Percentiles rank a stretch among this genome's conserved stretches.
Conservation (phyloP, 2,797 vertebrate genomes). For the Aulostomus chinensis region DNA sequence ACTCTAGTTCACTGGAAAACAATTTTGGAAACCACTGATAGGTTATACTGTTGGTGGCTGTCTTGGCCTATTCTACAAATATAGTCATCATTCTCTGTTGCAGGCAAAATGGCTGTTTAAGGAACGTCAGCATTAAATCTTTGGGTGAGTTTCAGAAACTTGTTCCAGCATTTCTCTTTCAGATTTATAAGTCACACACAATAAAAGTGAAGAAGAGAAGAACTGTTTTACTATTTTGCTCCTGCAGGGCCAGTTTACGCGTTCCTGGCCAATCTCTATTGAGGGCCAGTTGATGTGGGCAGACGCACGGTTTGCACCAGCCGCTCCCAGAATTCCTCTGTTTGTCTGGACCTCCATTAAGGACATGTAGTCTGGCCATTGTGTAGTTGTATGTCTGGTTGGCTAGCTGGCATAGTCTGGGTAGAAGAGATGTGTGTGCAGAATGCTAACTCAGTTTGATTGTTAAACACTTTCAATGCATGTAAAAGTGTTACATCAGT, state of each 20-base stretch:
- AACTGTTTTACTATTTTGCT: constrained; percentile 61
- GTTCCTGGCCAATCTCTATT: constrained; percentile 72
- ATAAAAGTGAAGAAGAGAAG: constrained; percentile 58
- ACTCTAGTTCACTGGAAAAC: no score
- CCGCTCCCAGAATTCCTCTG: constrained; percentile 64
- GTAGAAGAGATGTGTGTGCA: constrained; percentile 42
- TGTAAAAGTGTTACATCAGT: constrained; percentile 7
- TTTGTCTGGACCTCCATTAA: constrained; percentile 67
- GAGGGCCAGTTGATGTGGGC: constrained; percentile 63
- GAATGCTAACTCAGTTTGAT: constrained; percentile 67
- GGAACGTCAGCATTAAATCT: constrained; percentile 25
- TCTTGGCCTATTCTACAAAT: no score
- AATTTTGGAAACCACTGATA: neutral
- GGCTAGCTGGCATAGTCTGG: constrained; percentile 44
- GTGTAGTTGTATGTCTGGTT: constrained; percentile 55
- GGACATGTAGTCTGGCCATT: constrained; percentile 61
- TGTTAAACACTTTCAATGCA: constrained; percentile 40
- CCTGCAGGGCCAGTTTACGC: constrained; percentile 65
- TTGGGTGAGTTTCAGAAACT: constrained; percentile 28
- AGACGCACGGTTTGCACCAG: constrained; percentile 58
- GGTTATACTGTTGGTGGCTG: neutral
- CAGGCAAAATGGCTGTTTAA: neutral
- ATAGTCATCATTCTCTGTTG: neutral
- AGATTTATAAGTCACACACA: constrained; percentile 45
- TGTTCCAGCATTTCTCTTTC: constrained; percentile 55